Conservation (phyloP, 2,888 invertebrate species). For the Neoaliturus tenellus region DNA sequence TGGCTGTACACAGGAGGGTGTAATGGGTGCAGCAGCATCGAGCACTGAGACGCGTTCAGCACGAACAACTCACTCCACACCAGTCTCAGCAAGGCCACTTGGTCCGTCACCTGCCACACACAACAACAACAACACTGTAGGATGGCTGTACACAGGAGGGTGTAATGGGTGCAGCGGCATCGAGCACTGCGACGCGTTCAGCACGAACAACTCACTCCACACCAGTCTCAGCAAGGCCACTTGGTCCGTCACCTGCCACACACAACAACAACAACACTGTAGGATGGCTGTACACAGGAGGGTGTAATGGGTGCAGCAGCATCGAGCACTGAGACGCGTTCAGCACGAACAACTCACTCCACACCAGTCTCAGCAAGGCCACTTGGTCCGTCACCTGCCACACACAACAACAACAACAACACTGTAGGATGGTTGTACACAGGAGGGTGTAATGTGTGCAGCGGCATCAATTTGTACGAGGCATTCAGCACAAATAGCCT, state of each 20-base stretch:
- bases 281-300: too few relatives aligned
- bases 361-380: constrained; percentile 93
- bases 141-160: constrained; percentile 84
- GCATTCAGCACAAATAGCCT: constrained; percentile 97
- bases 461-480: too few relatives aligned
- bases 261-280: too few relatives aligned
- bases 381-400: constrained; percentile 90
- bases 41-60: constrained; percentile 98
- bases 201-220: constrained; percentile 98
- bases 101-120: constrained; percentile 84
- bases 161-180: constrained; percentile 89
- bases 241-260: constrained; percentile 85
- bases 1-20: too few relatives aligned
- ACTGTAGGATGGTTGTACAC: too few relatives aligned
- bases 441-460: too few relatives aligned
- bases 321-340: constrained; percentile 99
- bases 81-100: constrained; percentile 94
- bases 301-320: constrained; percentile 98
- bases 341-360: constrained; percentile 98
- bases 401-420: too few relatives aligned
- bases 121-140: too few relatives aligned
- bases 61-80: constrained; percentile 99
- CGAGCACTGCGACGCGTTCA: constrained; percentile 98
- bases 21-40: constrained; percentile 97
- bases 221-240: constrained; percentile 95